Base-by-base conservation (phyloP, 2,888 invertebrate species). In the Cremastobaeus sp. region DNA sequence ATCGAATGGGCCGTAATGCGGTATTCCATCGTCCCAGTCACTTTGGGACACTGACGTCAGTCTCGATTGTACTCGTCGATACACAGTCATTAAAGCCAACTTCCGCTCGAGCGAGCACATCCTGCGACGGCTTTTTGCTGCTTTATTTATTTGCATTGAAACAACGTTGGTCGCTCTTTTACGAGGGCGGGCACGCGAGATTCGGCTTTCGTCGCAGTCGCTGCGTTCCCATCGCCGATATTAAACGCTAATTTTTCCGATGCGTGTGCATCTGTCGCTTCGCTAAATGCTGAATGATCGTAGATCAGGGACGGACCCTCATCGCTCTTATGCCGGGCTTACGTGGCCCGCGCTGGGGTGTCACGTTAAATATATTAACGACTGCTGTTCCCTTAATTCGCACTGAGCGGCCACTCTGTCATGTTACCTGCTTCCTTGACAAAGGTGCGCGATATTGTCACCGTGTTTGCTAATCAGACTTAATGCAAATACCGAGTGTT, bases 361-460 rank as follows among this genome's bases (percentile, higher is more conserved):
- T 68, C 68, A 74, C 77, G 62, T 71, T 74, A 74, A 74, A 75
- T 70, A 71, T 75, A 77, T 77, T 77, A 77, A 77, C 73, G 76
- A 74, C 66, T 68, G 72, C 60, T 69, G 70, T 74, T 70, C 72
- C 48, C 68, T 70, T 77, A 77, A 75, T 75, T 74, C 75, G 55
- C 70, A 54, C 68, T 55, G 75, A 77, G 73, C 71, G 77, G 70
- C 74, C 68, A 75, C 75, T 74, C 77, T 69, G 60, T 75, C 76
- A 76, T 72, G 55, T 60, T 72, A 76, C 76, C 69, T 72, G 69
- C 62, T 62, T 52, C 59, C 3, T 18, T 48, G 39, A 54, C 43
- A 25, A 25, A 25, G 3, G 25, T 8, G 25, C 25, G 25, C 8
- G 11, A 57, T 35, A 48, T 52, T 45, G 37, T 52, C 55, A 18